Conservation (phyloP, 2,888 invertebrate genomes). For the Esperia sulphurella region DNA sequence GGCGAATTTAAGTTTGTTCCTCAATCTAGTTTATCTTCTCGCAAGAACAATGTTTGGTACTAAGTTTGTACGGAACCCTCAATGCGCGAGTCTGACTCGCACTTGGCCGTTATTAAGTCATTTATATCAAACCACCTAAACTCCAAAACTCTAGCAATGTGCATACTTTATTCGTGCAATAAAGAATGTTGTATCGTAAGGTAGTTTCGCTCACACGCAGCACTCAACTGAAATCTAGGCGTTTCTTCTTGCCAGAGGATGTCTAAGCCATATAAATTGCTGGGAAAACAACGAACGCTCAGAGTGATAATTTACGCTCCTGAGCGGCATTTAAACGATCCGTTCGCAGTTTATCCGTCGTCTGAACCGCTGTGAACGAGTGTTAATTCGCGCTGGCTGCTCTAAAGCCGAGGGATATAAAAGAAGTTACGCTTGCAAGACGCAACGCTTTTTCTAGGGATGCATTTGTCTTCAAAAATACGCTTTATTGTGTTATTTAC, state of each 20-base stretch:
- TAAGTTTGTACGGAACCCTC: no score
- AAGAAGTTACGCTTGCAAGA: constrained; percentile 24
- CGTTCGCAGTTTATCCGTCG: constrained; percentile 41
- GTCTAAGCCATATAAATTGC: constrained; percentile 39
- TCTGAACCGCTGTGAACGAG: constrained; percentile 13
- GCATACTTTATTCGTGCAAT: no score
- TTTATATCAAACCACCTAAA: no score
- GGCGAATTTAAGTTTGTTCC: no score
- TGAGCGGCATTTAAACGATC: constrained; percentile 51
- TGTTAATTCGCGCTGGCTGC: constrained; percentile 30
- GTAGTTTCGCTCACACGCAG: not conserved
- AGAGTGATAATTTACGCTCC: constrained; percentile 51
- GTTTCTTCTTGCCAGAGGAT: not conserved
- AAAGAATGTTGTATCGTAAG: not conserved
- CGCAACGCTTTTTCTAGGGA: not conserved
- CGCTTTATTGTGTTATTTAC: no score
- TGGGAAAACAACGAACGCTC: constrained; percentile 36
- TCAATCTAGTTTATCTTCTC: no score
- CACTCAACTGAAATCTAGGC: not conserved
- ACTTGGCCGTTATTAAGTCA: no score
- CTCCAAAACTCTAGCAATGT: no score
- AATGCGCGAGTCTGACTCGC: no score
- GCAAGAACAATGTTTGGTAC: no score
- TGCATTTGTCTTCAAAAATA: not conserved
- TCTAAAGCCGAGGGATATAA: constrained; percentile 22